phyloP scores from a whole-genome alignment of 2,888 invertebrate genomes.

The Cataglyphis cursor region DNA sequence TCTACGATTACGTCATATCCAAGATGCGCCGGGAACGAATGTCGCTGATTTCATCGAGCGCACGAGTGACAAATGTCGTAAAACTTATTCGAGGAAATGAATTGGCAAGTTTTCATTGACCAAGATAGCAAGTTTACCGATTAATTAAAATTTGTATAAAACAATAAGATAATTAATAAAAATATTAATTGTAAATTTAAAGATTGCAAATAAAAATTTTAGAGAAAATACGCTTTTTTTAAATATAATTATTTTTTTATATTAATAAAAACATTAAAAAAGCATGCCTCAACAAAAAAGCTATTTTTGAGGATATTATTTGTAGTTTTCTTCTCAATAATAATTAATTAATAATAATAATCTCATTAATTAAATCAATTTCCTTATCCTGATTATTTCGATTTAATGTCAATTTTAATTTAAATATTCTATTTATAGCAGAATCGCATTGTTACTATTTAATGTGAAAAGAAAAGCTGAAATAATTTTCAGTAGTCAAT shows the following conservation, averaged over 20 bases:
- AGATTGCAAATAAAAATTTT: background rate
- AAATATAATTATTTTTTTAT: background rate
- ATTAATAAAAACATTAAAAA: background rate
- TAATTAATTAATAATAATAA: background rate
- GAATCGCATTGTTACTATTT: slow-evolving; percentile 1
- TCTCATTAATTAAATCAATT: background rate
- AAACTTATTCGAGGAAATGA: background rate
- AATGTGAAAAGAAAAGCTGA: background rate
- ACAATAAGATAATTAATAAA: background rate
- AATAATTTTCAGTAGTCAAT: background rate
- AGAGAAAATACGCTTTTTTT: background rate
- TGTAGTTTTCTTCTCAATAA: background rate
- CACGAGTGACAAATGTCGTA: background rate
- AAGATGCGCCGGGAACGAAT: slow-evolving; percentile 29
- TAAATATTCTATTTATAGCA: background rate
- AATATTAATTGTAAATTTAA: background rate
- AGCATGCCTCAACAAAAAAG: background rate
- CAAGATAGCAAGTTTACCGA: background rate
- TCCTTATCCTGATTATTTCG: background rate
- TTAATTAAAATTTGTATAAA: background rate
- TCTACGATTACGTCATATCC: slow-evolving; percentile 53
- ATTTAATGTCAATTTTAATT: background rate
- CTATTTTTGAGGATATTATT: background rate
- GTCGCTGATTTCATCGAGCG: slow-evolving; percentile 33
- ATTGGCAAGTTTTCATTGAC: slow-evolving; percentile 6